A percentile compares a stretch with the other conserved stretches of the same genome.
Evolutionary conservation across 2,113 vertebrate genomes (phyloP).

Genomic region (Amphiprion percula): DNA sequence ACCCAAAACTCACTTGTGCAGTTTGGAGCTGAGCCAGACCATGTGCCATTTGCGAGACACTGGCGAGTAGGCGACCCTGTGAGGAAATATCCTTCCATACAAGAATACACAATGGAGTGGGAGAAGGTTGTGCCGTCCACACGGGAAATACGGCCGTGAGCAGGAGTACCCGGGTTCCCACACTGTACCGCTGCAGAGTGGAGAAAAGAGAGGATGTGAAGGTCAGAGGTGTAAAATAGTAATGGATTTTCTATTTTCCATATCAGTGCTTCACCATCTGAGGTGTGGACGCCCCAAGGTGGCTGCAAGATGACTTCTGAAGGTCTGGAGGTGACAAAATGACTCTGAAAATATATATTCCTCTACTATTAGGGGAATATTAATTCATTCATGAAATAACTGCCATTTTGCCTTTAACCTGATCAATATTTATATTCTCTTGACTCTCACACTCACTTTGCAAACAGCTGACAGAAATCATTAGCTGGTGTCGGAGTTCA

Average conservation of each 20-base stretch:
- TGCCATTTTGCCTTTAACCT: slow-evolving; percentile 18
- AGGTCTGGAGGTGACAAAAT: slow-evolving; percentile 37
- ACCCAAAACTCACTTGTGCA: slow-evolving; percentile 92
- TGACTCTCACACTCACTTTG: slow-evolving; percentile 19
- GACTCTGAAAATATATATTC: slow-evolving; percentile 22
- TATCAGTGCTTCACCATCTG: slow-evolving; percentile 57
- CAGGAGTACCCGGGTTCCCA: slow-evolving; percentile 94
- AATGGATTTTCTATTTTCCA: slow-evolving; percentile 67
- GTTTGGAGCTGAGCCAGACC: slow-evolving; percentile 94
- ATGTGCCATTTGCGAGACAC: slow-evolving; percentile 96
- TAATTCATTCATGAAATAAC: slow-evolving; percentile 36
- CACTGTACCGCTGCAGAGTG: slow-evolving; percentile 92
- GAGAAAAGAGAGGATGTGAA: slow-evolving; percentile 40
- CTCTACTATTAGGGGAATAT: not conserved
- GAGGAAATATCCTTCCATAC: slow-evolving; percentile 93
- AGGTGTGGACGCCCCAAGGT: slow-evolving; percentile 11
- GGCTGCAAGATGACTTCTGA: slow-evolving; percentile 33
- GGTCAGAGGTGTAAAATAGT: slow-evolving; percentile 57
- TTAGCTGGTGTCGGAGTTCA: slow-evolving; percentile 20
- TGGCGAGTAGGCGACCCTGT: slow-evolving; percentile 92
- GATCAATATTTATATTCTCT: slow-evolving; percentile 19
- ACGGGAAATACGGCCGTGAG: slow-evolving; percentile 91
- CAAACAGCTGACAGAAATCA: slow-evolving; percentile 25
- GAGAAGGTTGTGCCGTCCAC: slow-evolving; percentile 93
- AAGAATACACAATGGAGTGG: slow-evolving; percentile 95